Base-by-base conservation (phyloP, 2,888 invertebrate species). In the Phaonia tiefii region DNA sequence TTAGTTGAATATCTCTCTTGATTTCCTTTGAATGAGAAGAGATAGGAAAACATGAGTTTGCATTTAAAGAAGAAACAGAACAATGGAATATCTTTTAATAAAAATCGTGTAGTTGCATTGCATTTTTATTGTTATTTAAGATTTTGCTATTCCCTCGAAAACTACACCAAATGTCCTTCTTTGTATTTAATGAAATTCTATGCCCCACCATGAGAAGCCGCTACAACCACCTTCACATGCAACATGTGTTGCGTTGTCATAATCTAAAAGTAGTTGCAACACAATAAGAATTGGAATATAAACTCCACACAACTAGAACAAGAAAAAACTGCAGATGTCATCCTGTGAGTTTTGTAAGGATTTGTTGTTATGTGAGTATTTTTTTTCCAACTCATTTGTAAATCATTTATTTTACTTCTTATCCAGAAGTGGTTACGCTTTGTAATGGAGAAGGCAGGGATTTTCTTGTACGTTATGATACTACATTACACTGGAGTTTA, bases 211-310 rank as follows among this genome's bases (percentile, higher is more conserved):
- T 10, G 20, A 10, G 15, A 4, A n/a, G 17, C 17, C 26, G n/a
- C 15, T 20, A 37, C 17, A 8, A n/a, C 44, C 26, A 25, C 60
- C 15, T 4, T 31, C 60, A 26, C 70, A 67, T 63, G 79, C 75
- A 75, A 79, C 79, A 79, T 79, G 79, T 75, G 79, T 66, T 63
- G 37, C 46, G 31, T 42, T 60, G 60, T 60, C 60, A 60, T 60
- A 60, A 39, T 17, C 17, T 15, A 8, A 15, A 37, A 11, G 8
- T 22, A 42, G 37, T 39, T 17, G 2, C 60, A 58, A 58, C 15
- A 58, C n/a, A n/a, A 26, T n/a, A n/a, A 54, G 11, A 54, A 26
- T n/a, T n/a, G n/a, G n/a, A n/a, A n/a, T n/a, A n/a, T n/a, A n/a
- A n/a, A n/a, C n/a, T 13, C 56, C 56, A 56, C 2, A 2, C 10